Base-by-base conservation (phyloP, 2,888 invertebrate genomes). In the Heliothis peltigera region DNA sequence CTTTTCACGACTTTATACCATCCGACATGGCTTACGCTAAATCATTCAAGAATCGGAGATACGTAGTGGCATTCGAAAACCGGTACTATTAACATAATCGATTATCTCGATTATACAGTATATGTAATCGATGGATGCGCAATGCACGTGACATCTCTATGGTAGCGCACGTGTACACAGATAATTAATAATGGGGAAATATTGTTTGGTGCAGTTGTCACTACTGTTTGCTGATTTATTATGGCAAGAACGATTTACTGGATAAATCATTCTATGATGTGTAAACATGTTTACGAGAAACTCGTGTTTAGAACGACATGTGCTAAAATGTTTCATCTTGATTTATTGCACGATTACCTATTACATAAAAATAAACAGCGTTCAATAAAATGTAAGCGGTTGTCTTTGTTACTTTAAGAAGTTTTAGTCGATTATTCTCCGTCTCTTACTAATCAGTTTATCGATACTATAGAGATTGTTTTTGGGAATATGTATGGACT, bases 21-120 rank as follows among this genome's bases (percentile, higher is more conserved):
- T 2, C 42, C 8, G 42, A 65, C 48, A 49, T 6, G 58, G 54
- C 43, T 44, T 62, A 39, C 58, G 54, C 54, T 28, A 61, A 63
- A 61, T 65, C 65, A 65, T 64, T 66, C 63, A 69, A 65, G 54
- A 60, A 63, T 60, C 49, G 59, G 19, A 52, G 35, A 49, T 57
- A 75, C 73, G 75, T 70, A 66, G 75, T 73, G 79, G 76, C 62
- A 81, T 83, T 81, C 71, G 61, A 69, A 35, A 82, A 87, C 88
- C 81, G 75, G 85, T 82, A 61, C 63, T 70, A 85, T 87, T 85
- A 82, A 49, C 83, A 85, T 85, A 85, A 83, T 79, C 79, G 78
- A 79, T 79, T 67, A 79, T 73, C 71, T 76, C 76, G 71, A 77
- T 77, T 72, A 70, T 64, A 77, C 75, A 63, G 62, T 66, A 58